These are phyloP conservation scores for Caenorhabditis macrosperma DNA, from an alignment of 2,888 invertebrate genomes.

Conservation along the genomic window DNA sequence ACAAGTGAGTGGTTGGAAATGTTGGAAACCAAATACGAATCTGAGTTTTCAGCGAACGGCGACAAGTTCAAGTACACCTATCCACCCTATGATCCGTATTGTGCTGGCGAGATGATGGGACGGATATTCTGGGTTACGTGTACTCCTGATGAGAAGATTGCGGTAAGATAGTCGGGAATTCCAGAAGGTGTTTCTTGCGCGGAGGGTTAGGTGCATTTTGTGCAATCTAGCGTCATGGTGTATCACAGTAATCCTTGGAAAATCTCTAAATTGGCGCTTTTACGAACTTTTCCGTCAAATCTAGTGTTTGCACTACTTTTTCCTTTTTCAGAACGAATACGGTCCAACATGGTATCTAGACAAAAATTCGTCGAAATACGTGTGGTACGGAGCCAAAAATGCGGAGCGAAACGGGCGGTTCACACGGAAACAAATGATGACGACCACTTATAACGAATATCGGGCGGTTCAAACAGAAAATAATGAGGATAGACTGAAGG, in stretches of 20 bases:
- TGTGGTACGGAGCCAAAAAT: constrained; percentile 29
- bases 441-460: constrained; percentile 23
- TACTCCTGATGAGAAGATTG: constrained; percentile 45
- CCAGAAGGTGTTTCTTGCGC: no score
- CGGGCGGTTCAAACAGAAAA: not conserved
- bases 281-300: no score
- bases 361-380: constrained; percentile 18
- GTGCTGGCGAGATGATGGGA: constrained; percentile 48
- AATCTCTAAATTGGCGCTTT: no score
- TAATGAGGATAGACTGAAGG: not conserved
- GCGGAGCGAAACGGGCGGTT: constrained; percentile 24
- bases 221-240: no score
- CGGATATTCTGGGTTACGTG: constrained; percentile 61
- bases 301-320: not conserved
- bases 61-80: constrained; percentile 44
- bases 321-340: constrained; percentile 34
- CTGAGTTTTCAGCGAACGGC: constrained; percentile 24
- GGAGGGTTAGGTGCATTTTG: no score
- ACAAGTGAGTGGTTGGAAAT: not conserved
- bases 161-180: constrained; percentile 14
- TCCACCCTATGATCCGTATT: constrained; percentile 50
- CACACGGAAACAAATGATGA: constrained; percentile 11
- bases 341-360: constrained; percentile 18
- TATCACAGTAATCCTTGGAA: no score
- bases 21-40: not conserved